phyloP scores from a whole-genome alignment of 2,888 invertebrate species.

The Geotrupes spiniger region DNA sequence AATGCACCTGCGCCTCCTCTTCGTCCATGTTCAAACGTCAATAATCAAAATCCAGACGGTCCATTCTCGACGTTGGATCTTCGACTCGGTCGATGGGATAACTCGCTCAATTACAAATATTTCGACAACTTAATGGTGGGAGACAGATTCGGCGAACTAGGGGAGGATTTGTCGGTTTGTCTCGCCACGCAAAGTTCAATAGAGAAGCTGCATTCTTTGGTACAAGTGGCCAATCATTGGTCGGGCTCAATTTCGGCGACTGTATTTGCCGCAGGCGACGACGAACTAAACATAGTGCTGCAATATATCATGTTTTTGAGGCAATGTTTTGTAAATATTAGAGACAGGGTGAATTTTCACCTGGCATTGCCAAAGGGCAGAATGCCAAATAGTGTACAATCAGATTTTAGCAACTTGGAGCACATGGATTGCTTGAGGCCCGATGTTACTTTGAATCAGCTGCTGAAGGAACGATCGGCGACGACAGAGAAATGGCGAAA shows the following conservation, averaged over 20 bases:
- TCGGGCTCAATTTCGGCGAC: constrained; percentile 82
- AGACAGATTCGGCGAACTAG: constrained; percentile 60
- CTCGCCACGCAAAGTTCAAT: constrained; percentile 84
- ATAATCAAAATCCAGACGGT: constrained; percentile 46
- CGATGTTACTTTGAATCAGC: constrained; percentile 59
- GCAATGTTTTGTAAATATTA: constrained; percentile 69
- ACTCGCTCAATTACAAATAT: constrained; percentile 64
- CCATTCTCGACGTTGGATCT: constrained; percentile 60
- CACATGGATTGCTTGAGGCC: constrained; percentile 65
- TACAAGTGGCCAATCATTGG: constrained; percentile 79
- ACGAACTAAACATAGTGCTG: constrained; percentile 70
- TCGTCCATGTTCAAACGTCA: constrained; percentile 29
- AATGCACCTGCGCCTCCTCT: constrained; percentile 20
- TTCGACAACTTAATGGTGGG: constrained; percentile 74
- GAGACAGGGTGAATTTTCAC: constrained; percentile 73
- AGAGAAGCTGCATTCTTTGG: constrained; percentile 74
- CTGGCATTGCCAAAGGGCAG: constrained; percentile 66
- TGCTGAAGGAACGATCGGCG: constrained; percentile 59
- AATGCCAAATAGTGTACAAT: constrained; percentile 36
- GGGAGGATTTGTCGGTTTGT: constrained; percentile 62
- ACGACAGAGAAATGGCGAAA: constrained; percentile 71
- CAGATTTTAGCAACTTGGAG: constrained; percentile 42
- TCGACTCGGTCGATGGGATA: constrained; percentile 72
- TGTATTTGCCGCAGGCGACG: constrained; percentile 74
- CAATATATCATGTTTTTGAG: constrained; percentile 74